phyloP scores from a whole-genome alignment of 2,113 vertebrate genomes.

The Pteruthius melanotis region DNA sequence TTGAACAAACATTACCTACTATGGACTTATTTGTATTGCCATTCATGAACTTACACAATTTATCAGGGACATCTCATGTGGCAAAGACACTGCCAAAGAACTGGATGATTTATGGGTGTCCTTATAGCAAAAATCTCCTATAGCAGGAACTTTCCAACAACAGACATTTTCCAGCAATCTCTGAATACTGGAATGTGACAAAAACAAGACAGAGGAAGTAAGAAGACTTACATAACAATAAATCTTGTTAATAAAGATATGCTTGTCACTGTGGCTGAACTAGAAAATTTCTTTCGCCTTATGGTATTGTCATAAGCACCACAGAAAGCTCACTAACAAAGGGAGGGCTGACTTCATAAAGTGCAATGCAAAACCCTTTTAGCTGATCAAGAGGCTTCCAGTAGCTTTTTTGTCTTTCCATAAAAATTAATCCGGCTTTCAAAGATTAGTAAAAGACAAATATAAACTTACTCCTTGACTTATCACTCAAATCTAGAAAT shows the following conservation, averaged over 20 bases:
- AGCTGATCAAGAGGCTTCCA: neutral
- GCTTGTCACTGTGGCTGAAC: neutral
- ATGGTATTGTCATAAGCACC: neutral
- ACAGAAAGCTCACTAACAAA: neutral
- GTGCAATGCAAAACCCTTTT: neutral
- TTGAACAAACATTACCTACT: conserved; percentile 48
- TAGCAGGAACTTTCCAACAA: neutral
- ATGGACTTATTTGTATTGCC: conserved; percentile 9
- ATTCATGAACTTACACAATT: neutral
- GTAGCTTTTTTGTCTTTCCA: neutral
- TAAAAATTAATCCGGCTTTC: neutral
- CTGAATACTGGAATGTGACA: neutral
- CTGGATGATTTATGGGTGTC: neutral
- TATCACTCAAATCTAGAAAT: neutral
- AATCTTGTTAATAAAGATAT: neutral
- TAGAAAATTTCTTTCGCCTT: neutral
- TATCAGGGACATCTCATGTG: neutral
- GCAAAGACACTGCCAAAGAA: conserved; percentile 1
- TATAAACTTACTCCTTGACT: neutral
- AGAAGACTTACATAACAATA: neutral
- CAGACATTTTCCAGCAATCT: neutral
- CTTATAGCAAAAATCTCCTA: neutral
- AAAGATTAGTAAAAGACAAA: neutral
- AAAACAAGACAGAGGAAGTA: neutral
- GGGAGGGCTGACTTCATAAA: neutral